Base-by-base conservation (phyloP, 2,888 invertebrate species). In the Spodoptera littoralis region DNA sequence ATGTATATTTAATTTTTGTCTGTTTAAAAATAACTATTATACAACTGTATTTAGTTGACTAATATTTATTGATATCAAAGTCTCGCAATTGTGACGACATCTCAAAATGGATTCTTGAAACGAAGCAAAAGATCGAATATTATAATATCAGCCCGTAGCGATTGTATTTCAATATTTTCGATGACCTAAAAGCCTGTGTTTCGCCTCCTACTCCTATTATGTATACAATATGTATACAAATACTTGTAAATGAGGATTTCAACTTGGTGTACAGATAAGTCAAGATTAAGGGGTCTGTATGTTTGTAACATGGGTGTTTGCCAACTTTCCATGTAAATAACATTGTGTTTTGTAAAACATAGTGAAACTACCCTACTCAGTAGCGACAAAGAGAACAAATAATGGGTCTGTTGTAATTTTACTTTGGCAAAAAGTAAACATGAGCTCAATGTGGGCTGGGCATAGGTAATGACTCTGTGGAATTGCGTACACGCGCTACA, bases 261-360 rank as follows among this genome's bases (percentile, higher is more conserved):
- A 58, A 75, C 43, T 57, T 46, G 43, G 58, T 51, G 24, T 62
- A 54, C 73, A 69, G 73, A 84, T 83, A 84, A 81, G 67, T 81
- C 72, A 79, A 80, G 81, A 82, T 84, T 84, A 84, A 76, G 79
- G 79, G 75, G 48, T 73, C 67, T 66, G 61, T 64, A 61, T 70
- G 72, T 69, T 66, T 70, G 62, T 69, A 71, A 73, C 54, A 68
- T 72, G 69, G 71, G 56, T 70, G 71, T 77, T 76, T 76, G 77
- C 77, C 77, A 82, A 82, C 81, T 81, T 83, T 74, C 61, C 60
- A 68, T 76, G 82, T 79, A 84, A 83, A 83, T 83, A 76, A 72
- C 52, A 69, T 63, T 67, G 60, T 74, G 69, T 70, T 77, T 73
- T 69, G 62, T 60, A 60, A 71, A 65, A 77, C 46, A 61, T 61